Conservation (phyloP, 92 coral and sea anemone species). For the Actinernus sp. region DNA sequence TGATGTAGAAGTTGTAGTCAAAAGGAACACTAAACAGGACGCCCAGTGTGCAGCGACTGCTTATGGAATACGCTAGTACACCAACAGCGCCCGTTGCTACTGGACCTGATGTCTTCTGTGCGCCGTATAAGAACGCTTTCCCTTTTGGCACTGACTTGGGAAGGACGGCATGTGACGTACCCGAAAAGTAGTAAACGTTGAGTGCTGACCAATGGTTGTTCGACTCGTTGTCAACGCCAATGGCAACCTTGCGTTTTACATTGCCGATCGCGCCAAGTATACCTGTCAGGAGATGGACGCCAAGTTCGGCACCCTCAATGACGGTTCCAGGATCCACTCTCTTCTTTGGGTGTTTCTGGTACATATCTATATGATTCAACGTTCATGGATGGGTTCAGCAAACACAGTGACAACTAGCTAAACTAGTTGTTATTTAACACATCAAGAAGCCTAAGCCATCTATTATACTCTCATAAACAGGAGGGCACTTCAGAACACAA, state of each 20-base stretch:
- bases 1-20: conserved; percentile 32
- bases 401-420: too few species aligned
- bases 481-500: too few species aligned
- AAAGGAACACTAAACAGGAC: conserved; percentile 58
- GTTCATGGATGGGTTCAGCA: too few species aligned
- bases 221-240: conserved; percentile 28
- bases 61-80: conserved; percentile 35
- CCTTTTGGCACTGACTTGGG: conserved; percentile 1
- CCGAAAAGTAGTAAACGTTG: conserved; percentile 21
- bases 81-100: conserved; percentile 65
- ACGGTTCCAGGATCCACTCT: too few species aligned
- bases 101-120: conserved; percentile 34
- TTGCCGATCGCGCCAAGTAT: conserved; percentile 13
- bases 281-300: conserved; percentile 4
- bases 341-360: too few species aligned
- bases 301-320: too few species aligned
- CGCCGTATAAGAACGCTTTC: conserved; percentile 26
- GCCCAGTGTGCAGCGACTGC: conserved; percentile 36
- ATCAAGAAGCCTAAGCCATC: too few species aligned
- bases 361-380: too few species aligned
- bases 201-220: conserved; percentile 14
- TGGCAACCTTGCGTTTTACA: conserved; percentile 38
- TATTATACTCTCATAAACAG: too few species aligned
- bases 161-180: conserved; percentile 27
- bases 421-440: too few species aligned